phyloP scores from a whole-genome alignment of 2,113 vertebrate species.

The Corythornis cristatus region DNA sequence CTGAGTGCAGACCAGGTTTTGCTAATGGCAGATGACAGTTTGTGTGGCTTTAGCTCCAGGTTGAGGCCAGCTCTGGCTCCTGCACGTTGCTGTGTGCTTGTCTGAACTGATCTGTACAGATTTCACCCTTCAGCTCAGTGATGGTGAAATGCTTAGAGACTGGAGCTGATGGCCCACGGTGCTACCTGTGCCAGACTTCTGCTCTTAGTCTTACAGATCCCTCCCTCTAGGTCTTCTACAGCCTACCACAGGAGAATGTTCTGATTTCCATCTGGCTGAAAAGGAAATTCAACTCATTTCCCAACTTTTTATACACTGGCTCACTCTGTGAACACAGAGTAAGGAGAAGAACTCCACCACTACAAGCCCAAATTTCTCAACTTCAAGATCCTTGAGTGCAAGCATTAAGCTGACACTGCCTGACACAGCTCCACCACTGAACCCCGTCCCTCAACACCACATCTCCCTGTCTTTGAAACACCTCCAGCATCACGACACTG shows the following conservation, averaged over 20 bases:
- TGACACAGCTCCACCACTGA: too few relatives aligned
- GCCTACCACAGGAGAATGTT: background rate
- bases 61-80: background rate
- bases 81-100: background rate
- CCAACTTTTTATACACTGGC: background rate
- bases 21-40: background rate
- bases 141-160: background rate
- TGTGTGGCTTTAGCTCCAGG: background rate
- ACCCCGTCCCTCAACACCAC: too few relatives aligned
- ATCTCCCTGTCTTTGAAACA: too few relatives aligned
- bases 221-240: background rate
- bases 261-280: background rate
- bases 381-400: too few relatives aligned
- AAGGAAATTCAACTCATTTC: background rate
- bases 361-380: background rate
- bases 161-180: background rate
- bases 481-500: background rate
- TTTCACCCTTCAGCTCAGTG: background rate
- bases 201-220: background rate
- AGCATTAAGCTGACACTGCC: too few relatives aligned
- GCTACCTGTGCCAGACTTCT: background rate
- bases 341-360: background rate
- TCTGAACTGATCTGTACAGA: background rate
- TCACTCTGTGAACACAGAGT: background rate
- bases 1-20: background rate